phyloP scores from a whole-genome alignment of 2,113 vertebrate species.

The Pungitius pungitius region DNA sequence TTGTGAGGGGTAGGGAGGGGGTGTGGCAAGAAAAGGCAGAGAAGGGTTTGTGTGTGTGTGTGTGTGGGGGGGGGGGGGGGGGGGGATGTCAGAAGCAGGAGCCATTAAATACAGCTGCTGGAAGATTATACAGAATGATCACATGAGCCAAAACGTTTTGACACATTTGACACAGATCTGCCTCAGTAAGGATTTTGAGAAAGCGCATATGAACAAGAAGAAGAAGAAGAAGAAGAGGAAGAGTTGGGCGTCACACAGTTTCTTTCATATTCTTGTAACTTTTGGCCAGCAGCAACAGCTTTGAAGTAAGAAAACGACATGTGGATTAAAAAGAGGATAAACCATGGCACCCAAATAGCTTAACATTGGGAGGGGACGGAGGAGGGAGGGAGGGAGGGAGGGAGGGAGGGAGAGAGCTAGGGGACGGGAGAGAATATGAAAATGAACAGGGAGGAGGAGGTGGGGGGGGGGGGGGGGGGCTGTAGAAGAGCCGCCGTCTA shows the following conservation, averaged over 20 bases:
- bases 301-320: constrained; percentile 73
- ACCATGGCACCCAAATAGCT: constrained; percentile 86
- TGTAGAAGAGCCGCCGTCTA: constrained; percentile 84
- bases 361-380: not conserved
- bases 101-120: constrained; percentile 76
- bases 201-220: constrained; percentile 54
- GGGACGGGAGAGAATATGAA: constrained; percentile 67
- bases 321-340: constrained; percentile 82
- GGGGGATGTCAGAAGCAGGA: constrained; percentile 61
- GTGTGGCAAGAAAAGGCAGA: constrained; percentile 5
- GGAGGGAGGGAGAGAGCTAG: not conserved
- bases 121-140: constrained; percentile 76
- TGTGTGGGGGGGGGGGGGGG: not conserved
- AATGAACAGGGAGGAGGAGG: constrained; percentile 45
- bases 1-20: constrained; percentile 39
- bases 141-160: constrained; percentile 75
- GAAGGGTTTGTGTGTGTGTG: too few relatives aligned
- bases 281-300: constrained; percentile 77
- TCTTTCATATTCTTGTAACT: constrained; percentile 54
- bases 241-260: constrained; percentile 39
- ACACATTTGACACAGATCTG: constrained; percentile 69
- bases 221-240: constrained; percentile 29
- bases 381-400: too few relatives aligned
- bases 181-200: constrained; percentile 64
- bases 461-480: constrained; percentile 3